Evolutionary conservation across 2,888 invertebrate genomes (phyloP), one percentile per base, ranked within the genome.

Genomic region (Drosophila macrospina): DNA sequence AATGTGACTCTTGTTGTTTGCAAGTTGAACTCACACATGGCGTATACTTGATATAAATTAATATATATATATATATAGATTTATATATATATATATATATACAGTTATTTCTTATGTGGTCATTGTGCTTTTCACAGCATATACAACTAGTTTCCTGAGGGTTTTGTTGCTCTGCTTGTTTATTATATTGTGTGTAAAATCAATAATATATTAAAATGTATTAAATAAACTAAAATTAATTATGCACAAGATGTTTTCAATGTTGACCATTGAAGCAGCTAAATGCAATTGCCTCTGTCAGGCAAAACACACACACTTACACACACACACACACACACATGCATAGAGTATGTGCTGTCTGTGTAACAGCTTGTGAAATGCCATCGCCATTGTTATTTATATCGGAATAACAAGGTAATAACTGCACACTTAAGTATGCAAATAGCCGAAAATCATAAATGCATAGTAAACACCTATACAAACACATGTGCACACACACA

Each of bases 391-490:
- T 85, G 83, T 87, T 84, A 84, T 84, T 84, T 77, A 81, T 85
- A 87, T 79, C 88, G 80, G 76, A 78, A 89, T 88, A 90, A 80
- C 90, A 90, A 80, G 86, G 84, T 90, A 87, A 87, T 87, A 87
- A 83, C 88, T 86, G 84, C 76, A 88, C 78, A 90, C 88, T 90
- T 90, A 89, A 89, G 75, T 79, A 89, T 90, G 89, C 89, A 89
- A 89, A 89, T 90, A 88, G 88, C 69, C 74, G 56, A 69, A 71
- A 80, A 77, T 74, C 85, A 79, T 67, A 69, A 70, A 73, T 80
- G 78, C 81, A 74, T 67, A 50, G 65, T 63, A 70, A 69, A 69
- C 68, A 74, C 74, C 57, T 45, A 77, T 57, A 62, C 69, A 63
- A 45, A 48, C 42, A 47, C 26, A 63, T 11, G 4, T n/a, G 15